Evolutionary conservation across 2,113 vertebrate species (phyloP).

Genomic region (Alethe castanea): DNA sequence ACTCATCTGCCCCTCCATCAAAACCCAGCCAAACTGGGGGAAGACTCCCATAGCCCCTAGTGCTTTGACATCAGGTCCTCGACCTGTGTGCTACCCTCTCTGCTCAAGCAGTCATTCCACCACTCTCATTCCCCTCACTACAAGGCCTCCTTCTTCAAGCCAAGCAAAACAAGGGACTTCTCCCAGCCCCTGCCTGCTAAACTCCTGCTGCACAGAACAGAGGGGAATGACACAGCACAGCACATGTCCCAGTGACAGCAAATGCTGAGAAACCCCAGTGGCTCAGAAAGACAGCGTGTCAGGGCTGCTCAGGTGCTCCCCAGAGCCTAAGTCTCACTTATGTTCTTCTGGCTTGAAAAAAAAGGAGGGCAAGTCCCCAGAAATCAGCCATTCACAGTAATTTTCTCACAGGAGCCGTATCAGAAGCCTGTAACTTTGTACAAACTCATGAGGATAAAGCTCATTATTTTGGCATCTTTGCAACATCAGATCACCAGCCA

Average conservation of each 20-base stretch:
- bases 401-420: neutral
- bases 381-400: neutral
- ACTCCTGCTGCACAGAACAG: neutral
- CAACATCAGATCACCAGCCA: neutral
- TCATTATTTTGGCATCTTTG: neutral
- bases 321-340: neutral
- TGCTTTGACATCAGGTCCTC: neutral
- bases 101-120: neutral
- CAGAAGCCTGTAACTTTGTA: neutral
- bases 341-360: neutral
- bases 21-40: neutral
- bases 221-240: neutral
- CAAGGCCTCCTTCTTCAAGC: neutral
- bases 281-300: accelerated
- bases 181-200: accelerated
- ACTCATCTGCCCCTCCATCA: neutral
- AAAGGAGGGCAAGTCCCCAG: neutral
- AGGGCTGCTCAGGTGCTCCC: neutral
- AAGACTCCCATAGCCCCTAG: neutral
- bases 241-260: accelerated
- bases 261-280: neutral
- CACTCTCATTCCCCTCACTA: neutral
- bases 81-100: neutral
- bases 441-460: neutral
- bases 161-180: neutral